These are phyloP conservation scores for Sarcophilus harrisii DNA, from an alignment of 2,797 vertebrate species.

Conservation along the genomic window DNA sequence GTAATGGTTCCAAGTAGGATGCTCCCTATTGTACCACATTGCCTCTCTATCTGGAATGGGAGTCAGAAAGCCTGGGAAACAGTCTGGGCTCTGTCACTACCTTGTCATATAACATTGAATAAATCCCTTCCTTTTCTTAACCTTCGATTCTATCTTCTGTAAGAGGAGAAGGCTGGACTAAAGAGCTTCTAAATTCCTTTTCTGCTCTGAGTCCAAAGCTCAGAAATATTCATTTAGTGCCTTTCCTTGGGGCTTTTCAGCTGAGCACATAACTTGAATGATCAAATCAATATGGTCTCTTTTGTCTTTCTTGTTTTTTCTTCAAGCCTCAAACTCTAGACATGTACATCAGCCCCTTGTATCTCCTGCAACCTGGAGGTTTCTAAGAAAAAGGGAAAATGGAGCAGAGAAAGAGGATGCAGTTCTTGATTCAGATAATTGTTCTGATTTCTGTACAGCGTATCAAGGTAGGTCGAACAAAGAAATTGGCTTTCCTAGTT, in stretches of 20 bases:
- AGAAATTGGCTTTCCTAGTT: background rate
- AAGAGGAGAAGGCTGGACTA: background rate
- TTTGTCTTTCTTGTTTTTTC: conserved; percentile 15
- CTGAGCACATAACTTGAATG: background rate
- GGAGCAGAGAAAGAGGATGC: background rate
- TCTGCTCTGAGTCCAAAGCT: background rate
- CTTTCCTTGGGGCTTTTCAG: background rate
- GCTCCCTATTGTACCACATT: background rate
- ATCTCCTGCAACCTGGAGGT: background rate
- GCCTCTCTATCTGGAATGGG: background rate
- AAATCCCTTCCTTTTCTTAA: background rate
- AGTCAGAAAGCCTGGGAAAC: background rate
- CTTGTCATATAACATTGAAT: background rate
- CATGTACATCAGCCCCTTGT: background rate
- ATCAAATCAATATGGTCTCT: background rate
- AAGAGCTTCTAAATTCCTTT: background rate
- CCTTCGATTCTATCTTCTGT: background rate
- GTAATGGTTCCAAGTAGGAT: background rate
- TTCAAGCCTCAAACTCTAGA: background rate
- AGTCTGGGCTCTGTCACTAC: background rate
- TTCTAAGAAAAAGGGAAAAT: background rate
- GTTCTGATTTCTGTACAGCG: background rate
- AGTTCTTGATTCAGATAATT: background rate
- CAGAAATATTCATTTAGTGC: conserved; percentile 9
- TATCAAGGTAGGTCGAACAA: background rate